phyloP scores from a whole-genome alignment of 2,113 vertebrate genomes.

The Phyllostomus discolor region DNA sequence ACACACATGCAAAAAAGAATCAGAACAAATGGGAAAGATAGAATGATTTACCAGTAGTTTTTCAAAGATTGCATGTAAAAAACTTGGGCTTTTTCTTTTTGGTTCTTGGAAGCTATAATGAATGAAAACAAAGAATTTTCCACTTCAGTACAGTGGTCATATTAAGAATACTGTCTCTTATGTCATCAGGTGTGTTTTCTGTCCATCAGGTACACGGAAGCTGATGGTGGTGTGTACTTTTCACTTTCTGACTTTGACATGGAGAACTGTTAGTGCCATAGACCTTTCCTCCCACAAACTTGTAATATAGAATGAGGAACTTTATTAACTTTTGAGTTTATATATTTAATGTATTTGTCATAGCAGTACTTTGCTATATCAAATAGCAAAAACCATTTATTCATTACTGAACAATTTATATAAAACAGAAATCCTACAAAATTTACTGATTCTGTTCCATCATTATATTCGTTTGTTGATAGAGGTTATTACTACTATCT shows the following conservation, averaged over 20 bases:
- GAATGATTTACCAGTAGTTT: not conserved
- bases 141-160: not conserved
- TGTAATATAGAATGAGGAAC: not conserved
- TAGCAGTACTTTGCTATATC: not conserved
- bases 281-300: not conserved
- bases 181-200: not conserved
- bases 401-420: not conserved
- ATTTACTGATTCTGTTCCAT: not conserved
- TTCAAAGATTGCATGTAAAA: constrained; percentile 13
- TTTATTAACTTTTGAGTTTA: constrained; percentile 19
- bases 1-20: not conserved
- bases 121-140: constrained; percentile 24
- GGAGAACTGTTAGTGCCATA: not conserved
- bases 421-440: not conserved
- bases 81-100: not conserved
- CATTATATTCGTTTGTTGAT: not conserved
- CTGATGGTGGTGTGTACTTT: not conserved
- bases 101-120: constrained; percentile 17
- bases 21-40: not conserved
- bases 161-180: not conserved
- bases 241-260: not conserved
- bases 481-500: not conserved
- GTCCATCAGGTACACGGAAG: not conserved
- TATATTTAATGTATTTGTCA: not conserved
- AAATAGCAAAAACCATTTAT: not conserved